Conservation (phyloP, 2,797 vertebrate species). For the Antrozous pallidus region DNA sequence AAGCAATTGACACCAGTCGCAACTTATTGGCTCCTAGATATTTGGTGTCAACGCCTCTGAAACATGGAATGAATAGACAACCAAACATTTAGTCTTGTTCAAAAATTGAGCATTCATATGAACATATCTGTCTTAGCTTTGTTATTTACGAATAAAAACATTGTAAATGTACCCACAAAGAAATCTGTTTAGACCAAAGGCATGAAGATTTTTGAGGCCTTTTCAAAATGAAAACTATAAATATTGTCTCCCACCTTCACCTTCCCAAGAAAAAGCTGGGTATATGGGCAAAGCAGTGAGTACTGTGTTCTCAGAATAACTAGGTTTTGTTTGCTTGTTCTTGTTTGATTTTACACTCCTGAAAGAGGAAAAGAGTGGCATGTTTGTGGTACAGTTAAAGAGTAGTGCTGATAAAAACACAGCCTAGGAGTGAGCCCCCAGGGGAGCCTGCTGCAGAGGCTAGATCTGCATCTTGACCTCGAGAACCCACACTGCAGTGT, state of each 20-base stretch:
- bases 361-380: neutral
- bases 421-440: neutral
- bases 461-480: neutral
- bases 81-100: neutral
- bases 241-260: neutral
- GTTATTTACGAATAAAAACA: conserved; percentile 21
- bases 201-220: neutral
- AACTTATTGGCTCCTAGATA: neutral
- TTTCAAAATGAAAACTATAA: conserved; percentile 20
- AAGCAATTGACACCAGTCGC: neutral
- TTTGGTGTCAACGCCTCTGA: neutral
- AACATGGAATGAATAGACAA: neutral
- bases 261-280: neutral
- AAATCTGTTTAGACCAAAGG: conserved; percentile 12
- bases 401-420: neutral
- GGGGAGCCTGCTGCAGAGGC: neutral
- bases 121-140: neutral
- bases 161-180: neutral
- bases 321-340: neutral
- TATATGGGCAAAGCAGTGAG: neutral
- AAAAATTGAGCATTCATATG: neutral
- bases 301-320: neutral
- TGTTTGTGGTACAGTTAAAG: neutral
- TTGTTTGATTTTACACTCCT: neutral
- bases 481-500: neutral